These are phyloP conservation scores for Petrocephalus sullivani DNA, from an alignment of 2,797 vertebrate species.

Conservation along the genomic window DNA sequence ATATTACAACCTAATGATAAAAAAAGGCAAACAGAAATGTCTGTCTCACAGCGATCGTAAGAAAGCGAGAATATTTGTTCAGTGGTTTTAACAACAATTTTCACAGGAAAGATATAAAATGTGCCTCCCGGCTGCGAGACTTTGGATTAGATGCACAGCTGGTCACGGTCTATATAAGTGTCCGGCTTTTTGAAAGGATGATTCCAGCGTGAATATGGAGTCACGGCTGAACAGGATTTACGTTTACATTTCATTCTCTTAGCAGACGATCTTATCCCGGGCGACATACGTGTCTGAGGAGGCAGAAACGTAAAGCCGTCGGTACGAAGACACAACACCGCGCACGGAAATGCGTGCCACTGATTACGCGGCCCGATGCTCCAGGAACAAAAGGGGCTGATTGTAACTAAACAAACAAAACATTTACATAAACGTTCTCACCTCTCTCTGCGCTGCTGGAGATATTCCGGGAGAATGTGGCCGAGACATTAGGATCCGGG, in stretches of 20 bases:
- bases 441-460: neutral
- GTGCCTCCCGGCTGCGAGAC: neutral
- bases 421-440: neutral
- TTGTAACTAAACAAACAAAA: neutral
- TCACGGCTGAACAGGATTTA: neutral
- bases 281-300: neutral
- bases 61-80: conserved; percentile 5
- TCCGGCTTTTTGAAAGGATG: neutral
- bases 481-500: neutral
- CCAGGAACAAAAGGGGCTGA: neutral
- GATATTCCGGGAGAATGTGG: neutral
- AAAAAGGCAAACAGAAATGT: neutral
- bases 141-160: neutral
- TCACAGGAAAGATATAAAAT: neutral
- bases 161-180: neutral
- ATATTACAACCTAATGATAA: neutral
- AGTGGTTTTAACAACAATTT: neutral
- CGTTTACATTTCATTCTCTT: neutral
- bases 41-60: neutral
- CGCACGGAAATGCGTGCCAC: neutral
- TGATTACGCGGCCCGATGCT: neutral
- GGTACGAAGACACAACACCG: neutral
- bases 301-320: neutral
- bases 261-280: conserved; percentile 3
- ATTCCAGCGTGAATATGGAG: neutral